These are phyloP conservation scores for Syngnathoides biaculeatus DNA, from an alignment of 2,113 vertebrate genomes.

Conservation along the genomic window DNA sequence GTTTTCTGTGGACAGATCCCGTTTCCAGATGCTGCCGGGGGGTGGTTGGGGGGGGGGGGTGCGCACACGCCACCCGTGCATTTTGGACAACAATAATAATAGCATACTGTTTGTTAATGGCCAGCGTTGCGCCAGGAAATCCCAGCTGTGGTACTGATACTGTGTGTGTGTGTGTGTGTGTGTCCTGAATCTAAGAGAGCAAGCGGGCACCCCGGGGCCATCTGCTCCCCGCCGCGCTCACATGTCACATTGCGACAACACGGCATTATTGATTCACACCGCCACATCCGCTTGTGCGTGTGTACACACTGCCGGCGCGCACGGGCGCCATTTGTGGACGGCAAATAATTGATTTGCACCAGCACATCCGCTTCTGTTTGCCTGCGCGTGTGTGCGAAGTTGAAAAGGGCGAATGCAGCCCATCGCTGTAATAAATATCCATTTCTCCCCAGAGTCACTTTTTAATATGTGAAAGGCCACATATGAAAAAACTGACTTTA, in stretches of 20 bases:
- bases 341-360: conserved; percentile 70
- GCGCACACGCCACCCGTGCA: conserved; percentile 25
- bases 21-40: conserved; percentile 53
- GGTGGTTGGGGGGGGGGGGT: too few species aligned
- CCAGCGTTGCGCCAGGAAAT: conserved; percentile 55
- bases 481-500: not conserved
- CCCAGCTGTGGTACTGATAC: conserved; percentile 47
- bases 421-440: conserved; percentile 10
- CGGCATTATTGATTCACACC: conserved; percentile 74
- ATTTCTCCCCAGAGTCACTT: not conserved
- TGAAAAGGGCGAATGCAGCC: conserved; percentile 12
- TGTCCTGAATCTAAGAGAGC: conserved; percentile 62
- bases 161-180: conserved; percentile 12
- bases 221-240: conserved; percentile 79
- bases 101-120: conserved; percentile 66
- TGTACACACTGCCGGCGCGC: conserved; percentile 39
- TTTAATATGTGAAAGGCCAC: not conserved
- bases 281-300: conserved; percentile 69
- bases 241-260: conserved; percentile 79
- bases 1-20: conserved; percentile 42
- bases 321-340: conserved; percentile 51
- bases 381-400: not conserved
- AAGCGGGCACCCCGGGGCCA: conserved; percentile 61
- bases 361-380: conserved; percentile 66
- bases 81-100: conserved; percentile 58